A percentile compares a stretch with the other conserved stretches of the same genome.
Conservation (phyloP, 2,113 vertebrate species). For the Malurus cyaneus region DNA sequence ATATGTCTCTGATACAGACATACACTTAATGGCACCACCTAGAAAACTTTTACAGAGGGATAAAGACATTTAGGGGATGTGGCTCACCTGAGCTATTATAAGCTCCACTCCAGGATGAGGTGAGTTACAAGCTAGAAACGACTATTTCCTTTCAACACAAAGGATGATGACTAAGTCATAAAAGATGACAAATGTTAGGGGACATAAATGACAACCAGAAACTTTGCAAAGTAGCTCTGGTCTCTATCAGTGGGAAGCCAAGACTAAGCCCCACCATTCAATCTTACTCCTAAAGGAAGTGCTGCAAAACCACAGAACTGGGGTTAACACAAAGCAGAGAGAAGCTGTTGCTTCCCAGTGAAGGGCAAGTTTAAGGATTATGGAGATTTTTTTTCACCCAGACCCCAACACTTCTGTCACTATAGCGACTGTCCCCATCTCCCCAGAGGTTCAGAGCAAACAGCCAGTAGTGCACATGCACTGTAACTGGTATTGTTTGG, state of each 20-base stretch:
- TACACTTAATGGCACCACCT: background rate
- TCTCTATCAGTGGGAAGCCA: background rate
- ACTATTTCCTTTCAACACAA: background rate
- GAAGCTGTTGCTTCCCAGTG: fast-evolving
- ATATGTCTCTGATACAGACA: background rate
- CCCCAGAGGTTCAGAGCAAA: background rate
- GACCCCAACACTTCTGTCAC: background rate
- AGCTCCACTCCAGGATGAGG: background rate
- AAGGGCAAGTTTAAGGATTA: background rate
- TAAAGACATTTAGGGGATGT: background rate
- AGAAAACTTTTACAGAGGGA: background rate
- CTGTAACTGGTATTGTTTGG: background rate
- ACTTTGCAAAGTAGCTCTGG: background rate
- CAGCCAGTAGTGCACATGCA: background rate
- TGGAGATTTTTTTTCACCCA: background rate
- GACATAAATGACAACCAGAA: background rate
- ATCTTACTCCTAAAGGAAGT: background rate
- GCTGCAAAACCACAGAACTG: background rate
- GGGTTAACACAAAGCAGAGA: background rate
- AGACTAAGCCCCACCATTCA: background rate
- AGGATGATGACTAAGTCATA: background rate
- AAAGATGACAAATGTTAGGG: background rate
- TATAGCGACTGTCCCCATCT: background rate
- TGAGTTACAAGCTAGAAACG: background rate
- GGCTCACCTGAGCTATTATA: background rate